Base-by-base conservation (phyloP, 2,888 invertebrate species). In the Dasypolia templi region DNA sequence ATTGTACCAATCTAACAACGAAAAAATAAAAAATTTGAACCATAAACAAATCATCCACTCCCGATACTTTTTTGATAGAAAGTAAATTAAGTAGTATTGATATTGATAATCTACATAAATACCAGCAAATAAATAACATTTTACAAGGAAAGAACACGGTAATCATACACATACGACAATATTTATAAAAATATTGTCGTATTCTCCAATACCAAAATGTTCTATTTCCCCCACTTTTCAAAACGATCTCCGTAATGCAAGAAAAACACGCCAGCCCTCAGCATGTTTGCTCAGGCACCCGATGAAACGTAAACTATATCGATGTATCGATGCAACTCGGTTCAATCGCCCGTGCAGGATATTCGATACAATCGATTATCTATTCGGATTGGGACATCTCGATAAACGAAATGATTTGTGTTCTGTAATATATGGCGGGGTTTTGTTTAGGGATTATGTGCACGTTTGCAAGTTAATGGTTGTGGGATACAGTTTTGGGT, bases 341-440 rank as follows among this genome's bases (percentile, higher is more conserved):
- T 72, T 72, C 76, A 81, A 82, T 75, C 67, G 70, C 14, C 59
- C 70, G 73, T 49, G 71, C 74, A 69, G 65, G 77, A 75, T 84
- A 86, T 77, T 75, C 77, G 81, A 79, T 78, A 72, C 66, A 81
- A 86, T 85, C 82, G 84, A 86, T 86, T 82, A 79, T 82, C 77
- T 77, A 69, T 81, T 81, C 72, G 76, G 76, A 83, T 75, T 75
- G 77, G 87, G 69, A 78, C 80, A 87, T 87, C 83, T 79, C 79
- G 81, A 86, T 84, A 85, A 82, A 67, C 68, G 29, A 56, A 77
- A 73, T 73, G 85, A 85, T 85, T 79, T 85, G 83, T 82, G 77
- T 77, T 3, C 22, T 76, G 66, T 64, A 66, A 68, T 79, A 66
- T 71, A 63, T 70, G 49, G 64, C 7, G 3, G 49, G 29, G 12